Conservation (phyloP, 1,140 invertebrate genomes). For the Wiebesia pumilae region DNA sequence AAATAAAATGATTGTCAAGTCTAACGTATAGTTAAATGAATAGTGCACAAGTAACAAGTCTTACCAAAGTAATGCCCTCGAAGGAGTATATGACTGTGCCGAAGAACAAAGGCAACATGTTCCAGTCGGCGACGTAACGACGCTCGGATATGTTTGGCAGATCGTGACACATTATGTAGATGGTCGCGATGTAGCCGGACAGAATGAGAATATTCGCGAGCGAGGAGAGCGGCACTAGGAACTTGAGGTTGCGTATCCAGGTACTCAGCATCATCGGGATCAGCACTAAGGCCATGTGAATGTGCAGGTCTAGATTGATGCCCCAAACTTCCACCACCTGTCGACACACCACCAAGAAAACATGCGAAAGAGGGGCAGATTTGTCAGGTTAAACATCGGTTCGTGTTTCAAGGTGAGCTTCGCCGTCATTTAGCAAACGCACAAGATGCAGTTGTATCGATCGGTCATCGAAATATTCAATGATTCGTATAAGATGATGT, state of each 20-base stretch:
- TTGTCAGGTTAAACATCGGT: too few species aligned
- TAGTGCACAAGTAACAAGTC: background rate
- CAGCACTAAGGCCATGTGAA: constrained; percentile 83
- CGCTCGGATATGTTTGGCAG: constrained; percentile 78
- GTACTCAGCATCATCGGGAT: constrained; percentile 83
- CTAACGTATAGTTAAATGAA: background rate
- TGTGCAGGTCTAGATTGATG: constrained; percentile 77
- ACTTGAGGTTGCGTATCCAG: constrained; percentile 86
- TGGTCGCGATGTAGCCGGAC: constrained; percentile 79
- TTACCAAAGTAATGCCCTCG: constrained; percentile 86
- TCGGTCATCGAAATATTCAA: too few species aligned
- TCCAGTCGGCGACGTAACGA: constrained; percentile 76
- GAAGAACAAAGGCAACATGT: constrained; percentile 82
- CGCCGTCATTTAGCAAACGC: background rate
- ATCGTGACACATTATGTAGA: constrained; percentile 83
- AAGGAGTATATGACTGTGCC: constrained; percentile 87
- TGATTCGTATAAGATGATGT: too few species aligned
- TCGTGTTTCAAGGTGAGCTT: background rate
- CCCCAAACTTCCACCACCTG: constrained; percentile 81
- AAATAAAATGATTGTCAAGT: background rate
- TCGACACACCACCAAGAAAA: background rate
- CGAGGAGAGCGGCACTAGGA: constrained; percentile 82
- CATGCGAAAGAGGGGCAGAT: too few species aligned
- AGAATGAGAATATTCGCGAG: constrained; percentile 84
- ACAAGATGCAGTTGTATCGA: background rate